A percentile compares a stretch with the other conserved stretches of the same genome.
Evolutionary conservation across 2,113 vertebrate species (phyloP).

Genomic region (Theristicus caerulescens): DNA sequence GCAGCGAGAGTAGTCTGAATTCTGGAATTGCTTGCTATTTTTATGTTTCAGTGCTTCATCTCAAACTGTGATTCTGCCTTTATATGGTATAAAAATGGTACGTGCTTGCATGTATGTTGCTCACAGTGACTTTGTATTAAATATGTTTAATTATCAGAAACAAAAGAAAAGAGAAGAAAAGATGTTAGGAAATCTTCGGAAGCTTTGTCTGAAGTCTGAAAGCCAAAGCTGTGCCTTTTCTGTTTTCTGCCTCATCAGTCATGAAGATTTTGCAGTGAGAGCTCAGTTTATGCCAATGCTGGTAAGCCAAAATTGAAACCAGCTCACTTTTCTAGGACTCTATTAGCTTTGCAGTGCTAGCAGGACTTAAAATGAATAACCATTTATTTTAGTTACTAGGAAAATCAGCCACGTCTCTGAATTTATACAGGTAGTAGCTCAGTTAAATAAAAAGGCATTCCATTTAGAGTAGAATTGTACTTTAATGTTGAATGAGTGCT

Average conservation of each 20-base stretch:
- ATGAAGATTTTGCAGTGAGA: background rate
- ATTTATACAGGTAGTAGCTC: background rate
- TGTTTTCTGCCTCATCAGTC: background rate
- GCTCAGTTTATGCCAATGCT: background rate
- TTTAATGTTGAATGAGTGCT: background rate
- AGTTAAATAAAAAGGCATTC: background rate
- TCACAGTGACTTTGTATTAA: background rate
- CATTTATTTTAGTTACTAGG: conserved; percentile 4
- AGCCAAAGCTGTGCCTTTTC: background rate
- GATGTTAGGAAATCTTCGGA: background rate
- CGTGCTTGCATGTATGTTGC: background rate
- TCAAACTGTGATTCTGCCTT: background rate
- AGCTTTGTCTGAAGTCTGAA: background rate
- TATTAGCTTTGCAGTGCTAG: background rate
- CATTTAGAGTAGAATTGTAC: background rate
- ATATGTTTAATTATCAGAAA: background rate
- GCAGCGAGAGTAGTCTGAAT: background rate
- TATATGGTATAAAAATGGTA: background rate
- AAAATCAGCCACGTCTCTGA: background rate
- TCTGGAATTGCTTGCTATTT: background rate
- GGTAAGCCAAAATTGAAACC: background rate
- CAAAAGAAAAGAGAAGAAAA: background rate
- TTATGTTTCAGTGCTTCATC: background rate
- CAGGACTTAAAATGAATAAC: background rate
- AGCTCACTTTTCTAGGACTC: background rate